Evolutionary conservation across 2,888 invertebrate genomes (phyloP), one percentile per base, ranked within the genome.

Genomic region (Mythimna lalbum): DNA sequence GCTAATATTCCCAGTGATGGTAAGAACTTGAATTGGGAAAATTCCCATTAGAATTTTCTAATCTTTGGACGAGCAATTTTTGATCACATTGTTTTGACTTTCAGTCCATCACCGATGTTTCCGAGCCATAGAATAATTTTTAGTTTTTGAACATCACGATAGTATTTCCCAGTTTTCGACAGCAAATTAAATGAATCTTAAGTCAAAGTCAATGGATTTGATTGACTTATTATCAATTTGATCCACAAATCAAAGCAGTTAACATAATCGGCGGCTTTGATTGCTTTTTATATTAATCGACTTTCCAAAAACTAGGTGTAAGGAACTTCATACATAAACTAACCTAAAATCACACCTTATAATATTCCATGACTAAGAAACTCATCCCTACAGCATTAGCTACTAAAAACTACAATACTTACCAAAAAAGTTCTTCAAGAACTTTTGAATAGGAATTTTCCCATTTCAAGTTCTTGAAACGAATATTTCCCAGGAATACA

Each of bases 31-130:
- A 73, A 71, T 63, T 79, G 71, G 72, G 67, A 71, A 84, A 33
- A 17, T 67, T 63, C 69, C 61, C 39, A 81, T 66, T n/a, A 5
- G 36, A 68, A 70, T 75, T 82, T 82, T 60, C 67, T 80, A 72
- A 80, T 84, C 81, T 84, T 84, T 85, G 86, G 84, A 75, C 33
- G 68, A 59, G 66, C 17, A 79, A 67, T 70, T 69, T 55, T 74
- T 39, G 50, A 70, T 66, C 60, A 69, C 70, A 79, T 60, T 39
- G 68, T 79, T 73, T 64, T 14, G 74, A 82, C 80, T 80, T 69
- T 76, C 21, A 84, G 77, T 70, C 73, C 69, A 84, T 83, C 82
- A 84, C 80, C 80, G 76, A 69, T 69, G 52, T 68, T 74, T 57
- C 10, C 47, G 53, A 72, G 66, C 61, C 64, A 76, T 59, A 49